Base-by-base conservation (phyloP, 2,888 invertebrate species). In the Amblyjoppa proteus region DNA sequence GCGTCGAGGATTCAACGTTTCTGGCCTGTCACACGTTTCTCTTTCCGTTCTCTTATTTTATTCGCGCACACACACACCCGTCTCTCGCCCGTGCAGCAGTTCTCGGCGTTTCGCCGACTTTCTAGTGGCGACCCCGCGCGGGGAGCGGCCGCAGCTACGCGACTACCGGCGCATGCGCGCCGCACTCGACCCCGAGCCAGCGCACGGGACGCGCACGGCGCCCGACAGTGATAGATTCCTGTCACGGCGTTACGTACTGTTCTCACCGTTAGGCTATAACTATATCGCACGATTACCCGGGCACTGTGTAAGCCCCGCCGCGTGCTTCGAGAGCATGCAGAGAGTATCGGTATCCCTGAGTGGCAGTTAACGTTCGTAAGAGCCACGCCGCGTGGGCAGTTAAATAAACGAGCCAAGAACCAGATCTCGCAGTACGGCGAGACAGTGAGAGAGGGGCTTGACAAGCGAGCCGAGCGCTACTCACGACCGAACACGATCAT, bases 281-380 rank as follows among this genome's bases (percentile, higher is more conserved):
- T 64, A 64, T 64, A 64, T 64, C 31, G 61, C 31, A 31, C 61
- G 61, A 64, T 64, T 64, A 64, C 34, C 61, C 61, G 31, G 31
- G 56, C 38, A 28, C 25, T 16, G 20, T 49, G 25, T 41, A 58
- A 51, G 31, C 61, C 68, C 45, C n/a, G 13, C 56, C 16, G 49
- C 31, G 66, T 61, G 69, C 16, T 64, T 80, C 61, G 41, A 76
- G 79, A 74, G 41, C 68, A 71, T 45, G 31, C 70, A 28, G 81
- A 83, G 87, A 83, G 87, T 91, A 92, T 91, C 91, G 91, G 90
- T 92, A 89, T 91, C 90, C 90, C 81, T 88, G 88, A 87, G 89
- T 90, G 91, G 90, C 90, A 87, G 83, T 86, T 88, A 86, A 87
- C 87, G 85, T 85, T 88, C 83, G 87, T 87, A 87, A 86, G 85